Evolutionary conservation across 37 sponge, comb jelly and placozoan genomes (phyloP), one percentile per base, ranked within the genome.

Genomic region (Halichondria panicea): DNA sequence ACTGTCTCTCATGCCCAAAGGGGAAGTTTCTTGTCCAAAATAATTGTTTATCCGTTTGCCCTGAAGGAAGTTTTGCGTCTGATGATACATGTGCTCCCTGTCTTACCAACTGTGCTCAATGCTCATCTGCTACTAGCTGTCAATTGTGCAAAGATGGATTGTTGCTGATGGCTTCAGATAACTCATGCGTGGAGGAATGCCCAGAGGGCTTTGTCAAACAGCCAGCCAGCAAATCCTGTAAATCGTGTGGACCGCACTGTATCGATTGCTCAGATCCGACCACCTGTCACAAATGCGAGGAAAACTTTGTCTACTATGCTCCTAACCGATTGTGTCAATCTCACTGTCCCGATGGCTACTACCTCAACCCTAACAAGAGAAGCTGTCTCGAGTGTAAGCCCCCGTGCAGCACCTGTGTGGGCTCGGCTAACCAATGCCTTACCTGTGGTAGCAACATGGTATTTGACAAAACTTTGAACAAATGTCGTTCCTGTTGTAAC

Each of bases 61-160:
- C 79, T 44, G 25, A 15, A 32, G 63, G 70, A 25, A 55, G 59
- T 3, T 86, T 66, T 41, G 42, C 19, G 2, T 4, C 21, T 18
- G 48, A 67, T 21, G 5, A 37, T 34, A 42, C 66, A 36, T 91
- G 91, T 70, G 31, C 74, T 1, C 53, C 87, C 1, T 91, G 91
- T 66, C 68, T 75, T 61, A 68, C 61, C 22, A 66, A 77, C 55
- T 91, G 91, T 43, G 30, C 41, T 32, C 43, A 56, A 21, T 88
- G 89, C 45, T 55, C 66, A 24, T 33, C 61, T 18, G 27, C 70
- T 2, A 61, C 31, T 27, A 63, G 66, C 30, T 88, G 89, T 44
- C 8, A 43, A 0, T 1, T 19, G 11, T 88, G 89, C 48, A 31
- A 37, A 3, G 31, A 77, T 0, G 72, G 70, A 21, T 66, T 59